Conservation (phyloP, 2,797 vertebrate genomes). For the Hydrocynus forskahlii region DNA sequence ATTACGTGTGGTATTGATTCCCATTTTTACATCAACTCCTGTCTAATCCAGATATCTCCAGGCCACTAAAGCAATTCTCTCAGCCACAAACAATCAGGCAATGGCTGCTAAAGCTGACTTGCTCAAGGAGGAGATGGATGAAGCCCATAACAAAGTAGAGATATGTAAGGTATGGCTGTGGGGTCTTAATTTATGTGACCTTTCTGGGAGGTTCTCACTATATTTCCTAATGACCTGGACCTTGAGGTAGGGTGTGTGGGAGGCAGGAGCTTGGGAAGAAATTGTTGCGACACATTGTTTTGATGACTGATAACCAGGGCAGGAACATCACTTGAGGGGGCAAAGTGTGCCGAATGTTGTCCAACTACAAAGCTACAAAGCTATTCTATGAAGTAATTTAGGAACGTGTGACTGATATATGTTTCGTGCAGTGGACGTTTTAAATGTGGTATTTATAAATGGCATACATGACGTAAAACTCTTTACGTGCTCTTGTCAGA, state of each 20-base stretch:
- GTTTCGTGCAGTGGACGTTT: neutral
- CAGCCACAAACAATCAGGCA: conserved; percentile 85
- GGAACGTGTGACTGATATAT: neutral
- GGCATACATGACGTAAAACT: neutral
- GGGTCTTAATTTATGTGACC: neutral
- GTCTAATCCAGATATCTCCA: conserved; percentile 84
- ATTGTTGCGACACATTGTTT: neutral
- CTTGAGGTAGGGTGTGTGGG: neutral
- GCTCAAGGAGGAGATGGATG: conserved; percentile 97
- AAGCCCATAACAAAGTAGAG: conserved; percentile 97
- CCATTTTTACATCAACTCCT: neutral
- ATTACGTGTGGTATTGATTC: neutral
- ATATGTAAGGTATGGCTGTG: conserved; percentile 89
- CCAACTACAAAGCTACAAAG: neutral
- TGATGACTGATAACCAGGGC: neutral
- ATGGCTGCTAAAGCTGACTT: conserved; percentile 91
- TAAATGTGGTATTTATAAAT: too few species aligned
- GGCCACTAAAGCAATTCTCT: conserved; percentile 82
- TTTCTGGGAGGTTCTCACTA: neutral
- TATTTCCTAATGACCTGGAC: conserved; percentile 10
- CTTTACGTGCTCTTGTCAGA: neutral
- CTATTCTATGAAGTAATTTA: neutral
- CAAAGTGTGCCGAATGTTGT: neutral
- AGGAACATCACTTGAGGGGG: neutral
- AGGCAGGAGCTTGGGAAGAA: neutral